These are phyloP conservation scores for Myotis lucifugus DNA, from an alignment of 2,113 vertebrate genomes.

Conservation along the genomic window DNA sequence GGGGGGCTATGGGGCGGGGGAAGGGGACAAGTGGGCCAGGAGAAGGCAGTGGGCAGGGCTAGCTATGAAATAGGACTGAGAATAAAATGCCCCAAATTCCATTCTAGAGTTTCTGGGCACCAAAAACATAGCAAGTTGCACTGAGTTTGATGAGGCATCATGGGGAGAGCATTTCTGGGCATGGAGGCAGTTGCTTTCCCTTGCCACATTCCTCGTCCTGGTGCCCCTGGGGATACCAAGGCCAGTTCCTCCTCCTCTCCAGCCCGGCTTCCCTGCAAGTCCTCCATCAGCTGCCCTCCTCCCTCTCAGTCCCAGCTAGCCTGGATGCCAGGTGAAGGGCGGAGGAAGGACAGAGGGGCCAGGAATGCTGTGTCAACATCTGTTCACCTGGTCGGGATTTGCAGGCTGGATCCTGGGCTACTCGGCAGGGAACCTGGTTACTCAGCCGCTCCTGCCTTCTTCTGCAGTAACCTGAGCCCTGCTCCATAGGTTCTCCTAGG, in stretches of 20 bases:
- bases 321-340: constrained; percentile 68
- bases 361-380: constrained; percentile 77
- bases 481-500: neutral
- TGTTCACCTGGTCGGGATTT: constrained; percentile 66
- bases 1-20: too few species aligned
- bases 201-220: neutral
- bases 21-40: neutral
- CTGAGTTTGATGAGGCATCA: neutral
- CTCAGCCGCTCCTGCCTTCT: constrained; percentile 27
- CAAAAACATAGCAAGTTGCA: neutral
- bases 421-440: neutral
- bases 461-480: constrained; percentile 32
- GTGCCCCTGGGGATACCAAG: neutral
- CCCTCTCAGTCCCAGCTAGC: neutral
- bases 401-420: neutral
- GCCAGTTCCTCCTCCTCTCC: neutral
- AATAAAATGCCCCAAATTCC: neutral
- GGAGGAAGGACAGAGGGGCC: constrained; percentile 45
- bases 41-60: neutral
- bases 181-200: neutral
- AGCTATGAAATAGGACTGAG: neutral
- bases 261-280: neutral
- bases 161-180: neutral
- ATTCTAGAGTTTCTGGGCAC: neutral
- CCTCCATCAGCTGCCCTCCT: neutral